Base-by-base conservation (phyloP, 2,797 vertebrate genomes). In the Bucorvus abyssinicus region DNA sequence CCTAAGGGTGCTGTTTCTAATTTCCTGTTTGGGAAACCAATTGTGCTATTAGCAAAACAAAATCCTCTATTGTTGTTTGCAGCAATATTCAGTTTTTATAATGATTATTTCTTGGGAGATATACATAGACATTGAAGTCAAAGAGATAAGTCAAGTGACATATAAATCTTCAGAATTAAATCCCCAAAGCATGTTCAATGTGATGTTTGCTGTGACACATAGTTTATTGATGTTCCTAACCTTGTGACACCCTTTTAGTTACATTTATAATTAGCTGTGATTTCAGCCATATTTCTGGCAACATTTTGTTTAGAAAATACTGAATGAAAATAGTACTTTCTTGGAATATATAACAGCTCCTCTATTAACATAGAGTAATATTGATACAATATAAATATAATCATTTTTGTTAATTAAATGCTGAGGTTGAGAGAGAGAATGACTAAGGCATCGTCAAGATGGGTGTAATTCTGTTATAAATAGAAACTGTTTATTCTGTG, bases 121-220 rank as follows among this genome's bases (percentile, higher is more conserved):
- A 47, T 59, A 68, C 94, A 59, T 82, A 84, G 94, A 64, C 70
- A 6, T 71, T 53, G 30, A 86, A 71, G 89, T 36, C 14, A 42
- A 86, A 95, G 60, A 89, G 45, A 67, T 90, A 77, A 94, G 57
- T 80, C 89, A 84, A 91, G 29, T 59, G 67, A 94, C 63, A 87
- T 34, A 94, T 93, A 91, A 96, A 96, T 96, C 87, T 95, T 96
- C 49, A 59, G 76, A 93, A 97, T 94, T 93, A 96, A 97, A 96
- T 69, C 44, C 65, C 92, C 42, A 52, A 65, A 96, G 20, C 53
- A 77, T 85, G 32, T 93, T 94, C 70, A 91, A 30, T 68, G n/a
- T 67, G 82, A 91, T 84, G 52, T 64, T 97, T 90, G 64, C 85
- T 92, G 52, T 97, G 93, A 92, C 71, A 92, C 60, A 34, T 29